Evolutionary conservation across 2,888 invertebrate species (phyloP), one percentile per base, ranked within the genome.

Genomic region (Chouioia cunea): DNA sequence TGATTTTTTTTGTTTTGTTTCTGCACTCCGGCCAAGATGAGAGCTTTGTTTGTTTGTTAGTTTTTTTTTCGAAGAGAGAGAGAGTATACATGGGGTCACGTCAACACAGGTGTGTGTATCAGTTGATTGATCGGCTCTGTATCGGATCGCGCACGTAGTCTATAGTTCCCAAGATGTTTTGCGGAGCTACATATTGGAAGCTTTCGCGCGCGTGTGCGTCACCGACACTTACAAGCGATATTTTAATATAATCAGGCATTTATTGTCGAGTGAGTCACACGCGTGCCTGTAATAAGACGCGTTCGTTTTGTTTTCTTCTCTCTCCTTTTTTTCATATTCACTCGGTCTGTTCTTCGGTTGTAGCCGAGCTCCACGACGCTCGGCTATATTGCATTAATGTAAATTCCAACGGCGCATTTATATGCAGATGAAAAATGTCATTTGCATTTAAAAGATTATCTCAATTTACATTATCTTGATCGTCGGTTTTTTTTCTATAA

Each of bases 381-480:
- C 75, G 50, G 23, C 54, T 63, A 68, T 69, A 68, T 71, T 71
- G 68, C 71, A 71, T 65, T 73, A 71, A 71, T 69, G 73, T 71
- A 73, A 73, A 73, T 73, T 73, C 71, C 71, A 68, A 70, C 64
- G 70, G 65, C 65, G 65, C 68, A 73, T 73, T 71, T 73, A 71
- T 71, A 73, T 73, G 73, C 71, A 73, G 73, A 73, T 73, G 71
- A 73, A 73, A 73, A 73, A 71, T 73, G 67, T 62, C 71, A 73
- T 73, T 73, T 73, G 73, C 73, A 73, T 73, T 73, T 71, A 73
- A 73, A 73, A 73, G 71, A 73, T 73, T 71, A 73, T 73, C 67
- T 70, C 73, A 73, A 73, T 73, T 73, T 73, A 73, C 73, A 70
- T 73, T 70, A 73, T 73, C 73, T 71, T 71, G 73, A 73, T 73